phyloP scores from a whole-genome alignment of 2,797 vertebrate species.

The Lates japonicus region DNA sequence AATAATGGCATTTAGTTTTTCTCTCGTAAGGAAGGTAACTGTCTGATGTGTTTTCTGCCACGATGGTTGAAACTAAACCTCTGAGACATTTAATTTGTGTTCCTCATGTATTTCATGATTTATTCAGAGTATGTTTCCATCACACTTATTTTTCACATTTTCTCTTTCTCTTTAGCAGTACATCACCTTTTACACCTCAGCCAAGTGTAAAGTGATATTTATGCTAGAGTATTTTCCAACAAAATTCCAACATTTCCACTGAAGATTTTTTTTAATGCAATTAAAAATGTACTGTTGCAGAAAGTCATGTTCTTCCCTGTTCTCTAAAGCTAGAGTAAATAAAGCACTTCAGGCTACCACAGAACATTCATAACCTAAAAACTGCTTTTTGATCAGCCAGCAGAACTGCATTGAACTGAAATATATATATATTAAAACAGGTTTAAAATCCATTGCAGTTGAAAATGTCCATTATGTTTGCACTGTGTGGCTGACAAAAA shows the following conservation, averaged over 20 bases:
- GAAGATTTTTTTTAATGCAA: background rate
- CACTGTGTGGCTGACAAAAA: conserved; percentile 10
- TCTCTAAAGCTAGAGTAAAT: conserved; percentile 1
- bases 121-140: too few relatives aligned
- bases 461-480: conserved; percentile 27
- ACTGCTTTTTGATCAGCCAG: background rate
- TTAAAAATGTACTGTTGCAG: background rate
- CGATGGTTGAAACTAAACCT: background rate
- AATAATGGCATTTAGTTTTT: background rate
- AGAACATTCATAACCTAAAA: background rate
- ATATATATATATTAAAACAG: background rate
- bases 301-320: background rate
- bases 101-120: too few relatives aligned
- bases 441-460: conserved; percentile 12
- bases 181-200: too few relatives aligned
- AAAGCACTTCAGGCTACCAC: background rate
- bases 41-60: too few relatives aligned
- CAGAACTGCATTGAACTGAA: conserved; percentile 17
- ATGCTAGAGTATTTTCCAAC: background rate
- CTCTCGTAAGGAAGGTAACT: background rate
- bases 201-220: background rate
- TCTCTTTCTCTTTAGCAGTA: too few relatives aligned
- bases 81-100: background rate
- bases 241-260: too few relatives aligned
- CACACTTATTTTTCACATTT: too few relatives aligned